phyloP scores from a whole-genome alignment of 2,888 invertebrate species.

The Melanostoma mellinum region DNA sequence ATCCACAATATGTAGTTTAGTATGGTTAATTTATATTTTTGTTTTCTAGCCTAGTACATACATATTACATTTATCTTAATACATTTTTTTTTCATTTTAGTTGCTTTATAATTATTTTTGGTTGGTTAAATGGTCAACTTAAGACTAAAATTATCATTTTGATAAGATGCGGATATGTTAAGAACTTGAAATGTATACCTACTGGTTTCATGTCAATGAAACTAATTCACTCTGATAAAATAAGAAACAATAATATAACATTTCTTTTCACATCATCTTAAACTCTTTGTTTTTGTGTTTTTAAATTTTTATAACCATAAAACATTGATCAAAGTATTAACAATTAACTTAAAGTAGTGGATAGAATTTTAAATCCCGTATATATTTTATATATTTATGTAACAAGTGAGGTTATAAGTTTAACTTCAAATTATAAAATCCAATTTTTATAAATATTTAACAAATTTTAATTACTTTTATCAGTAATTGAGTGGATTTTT shows the following conservation, averaged over 20 bases:
- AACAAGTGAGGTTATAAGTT: constrained; percentile 30
- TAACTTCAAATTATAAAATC: constrained; percentile 28
- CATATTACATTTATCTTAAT: constrained; percentile 12
- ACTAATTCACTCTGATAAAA: no score
- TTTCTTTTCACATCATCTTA: no score
- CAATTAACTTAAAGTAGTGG: no score
- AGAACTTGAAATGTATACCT: constrained; percentile 21
- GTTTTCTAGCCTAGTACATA: constrained; percentile 23
- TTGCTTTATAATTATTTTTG: constrained; percentile 56
- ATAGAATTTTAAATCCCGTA: constrained; percentile 25
- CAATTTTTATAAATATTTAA: constrained; percentile 23
- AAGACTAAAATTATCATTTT: constrained; percentile 32
- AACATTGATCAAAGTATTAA: no score
- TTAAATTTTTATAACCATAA: no score
- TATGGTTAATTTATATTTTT: constrained; percentile 2
- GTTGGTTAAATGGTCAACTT: constrained; percentile 45
- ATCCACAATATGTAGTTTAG: neutral
- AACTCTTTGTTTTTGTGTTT: no score
- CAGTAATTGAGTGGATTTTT: neutral
- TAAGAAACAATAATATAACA: no score
- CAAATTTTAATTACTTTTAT: constrained; percentile 25
- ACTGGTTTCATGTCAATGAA: no score
- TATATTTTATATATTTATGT: constrained; percentile 23
- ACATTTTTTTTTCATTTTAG: constrained; percentile 13
- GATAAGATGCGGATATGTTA: constrained; percentile 53